A percentile compares a stretch with the other conserved stretches of the same genome.
phyloP scores from a whole-genome alignment of 2,888 invertebrate species.

The Pinctada fucata region DNA sequence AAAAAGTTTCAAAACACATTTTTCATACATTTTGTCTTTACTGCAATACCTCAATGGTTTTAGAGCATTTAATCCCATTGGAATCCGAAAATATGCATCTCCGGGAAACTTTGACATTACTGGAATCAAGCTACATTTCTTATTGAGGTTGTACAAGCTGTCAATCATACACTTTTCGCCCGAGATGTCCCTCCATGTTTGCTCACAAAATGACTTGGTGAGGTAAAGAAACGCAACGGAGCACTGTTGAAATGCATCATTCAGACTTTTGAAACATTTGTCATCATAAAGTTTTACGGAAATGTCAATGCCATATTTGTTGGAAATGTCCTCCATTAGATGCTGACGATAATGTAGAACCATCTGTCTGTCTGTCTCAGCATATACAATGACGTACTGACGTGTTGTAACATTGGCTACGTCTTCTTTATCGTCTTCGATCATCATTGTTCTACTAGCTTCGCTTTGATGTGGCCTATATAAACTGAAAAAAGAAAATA shows the following conservation, averaged over 20 bases:
- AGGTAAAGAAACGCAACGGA: not conserved
- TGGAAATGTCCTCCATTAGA: not conserved
- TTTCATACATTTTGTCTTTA: not conserved
- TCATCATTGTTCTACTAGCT: no score
- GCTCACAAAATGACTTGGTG: not conserved
- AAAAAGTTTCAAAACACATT: no score
- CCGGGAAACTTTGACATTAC: not conserved
- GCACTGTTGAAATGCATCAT: not conserved
- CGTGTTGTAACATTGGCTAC: no score
- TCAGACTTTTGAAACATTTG: not conserved
- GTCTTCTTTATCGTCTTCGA: no score
- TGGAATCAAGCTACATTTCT: not conserved
- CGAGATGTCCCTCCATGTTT: not conserved
- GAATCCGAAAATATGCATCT: not conserved
- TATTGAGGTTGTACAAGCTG: not conserved
- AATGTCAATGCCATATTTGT: not conserved
- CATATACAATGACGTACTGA: not conserved
- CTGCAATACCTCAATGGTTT: not conserved
- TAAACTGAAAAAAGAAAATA: no score
- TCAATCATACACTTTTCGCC: not conserved
- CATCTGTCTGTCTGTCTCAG: not conserved
- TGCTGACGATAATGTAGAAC: not conserved
- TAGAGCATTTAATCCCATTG: not conserved
- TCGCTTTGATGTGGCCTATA: no score
- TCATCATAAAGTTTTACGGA: not conserved